Base-by-base conservation (phyloP, 2,113 vertebrate species). In the Salminus brasiliensis region DNA sequence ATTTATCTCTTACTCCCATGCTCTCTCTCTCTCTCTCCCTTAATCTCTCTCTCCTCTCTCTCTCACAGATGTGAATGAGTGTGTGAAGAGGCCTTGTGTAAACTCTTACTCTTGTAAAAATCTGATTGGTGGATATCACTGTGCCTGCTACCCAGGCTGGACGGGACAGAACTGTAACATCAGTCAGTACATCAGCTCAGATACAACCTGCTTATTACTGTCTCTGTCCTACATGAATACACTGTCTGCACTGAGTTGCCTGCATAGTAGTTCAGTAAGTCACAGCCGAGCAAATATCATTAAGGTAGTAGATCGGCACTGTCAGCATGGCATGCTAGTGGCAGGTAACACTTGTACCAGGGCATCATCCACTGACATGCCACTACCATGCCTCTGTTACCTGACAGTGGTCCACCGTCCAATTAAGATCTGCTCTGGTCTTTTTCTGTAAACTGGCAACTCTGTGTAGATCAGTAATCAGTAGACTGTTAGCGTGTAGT, bases 101-200 rank as follows among this genome's bases (percentile, higher is more conserved):
- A 96, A 97, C 89, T 94, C 97, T 95, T 96, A 95, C 91, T 94
- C 94, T 95, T 99, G 97, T 96, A 99, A 98, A 98, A 98, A 98
- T 95, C 94, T 98, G 93, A 97, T 98, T 98, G 97, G 97, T 94
- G 96, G 97, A 97, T 98, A 97, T 97, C 96, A 94, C 94, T 99
- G 97, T 94, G 90, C 93, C 94, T 99, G 97, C 94, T 91, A 96
- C 92, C 95, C 86, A 84, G 96, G 97, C 96, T 98, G 97, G 97
- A 95, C 91, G 92, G 97, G 97, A 92, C 88, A 86, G 89, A 95
- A 97, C 94, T 99, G 97, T 96, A 95, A 98, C 85, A 95, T 95
- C 93, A 96, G 97, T 99, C 92, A 98, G 97, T 99, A 98, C 91
- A 36, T 77, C 80, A 78, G 81, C 45, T 63, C 60, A 32, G 3